Evolutionary conservation across 2,797 vertebrate species (phyloP), one percentile per base, ranked within the genome.

Genomic region (Heterohyrax brucei): DNA sequence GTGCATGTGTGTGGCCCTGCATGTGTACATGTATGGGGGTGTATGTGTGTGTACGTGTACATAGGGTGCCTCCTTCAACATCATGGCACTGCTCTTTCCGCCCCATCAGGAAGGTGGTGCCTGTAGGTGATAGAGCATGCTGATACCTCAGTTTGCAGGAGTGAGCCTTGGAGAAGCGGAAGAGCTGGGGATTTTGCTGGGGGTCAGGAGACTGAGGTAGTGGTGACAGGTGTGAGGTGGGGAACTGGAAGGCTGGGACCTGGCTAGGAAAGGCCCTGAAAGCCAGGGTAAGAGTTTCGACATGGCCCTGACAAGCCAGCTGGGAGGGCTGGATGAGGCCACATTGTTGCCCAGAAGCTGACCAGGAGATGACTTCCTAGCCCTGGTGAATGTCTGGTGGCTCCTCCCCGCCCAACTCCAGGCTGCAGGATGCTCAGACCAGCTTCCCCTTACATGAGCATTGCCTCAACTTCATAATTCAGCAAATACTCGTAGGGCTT

Each of bases 161-260:
- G 33, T 12, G 12, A 89, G 48, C 48, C 26, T 73, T 24, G 80
- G 59, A 79, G 61, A 70, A 62, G 16, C 28, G 44, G 13, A 80
- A 48, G 9, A 24, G 0, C 2, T 13, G 30, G 33, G 79, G 22
- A 7, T 50, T 8, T 5, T 28, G 21, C 79, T 18, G 10, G 26
- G 53, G 2, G 0, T 64, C 39, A 39, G 39, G 39, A 3, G 39
- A 39, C 39, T 39, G 44, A 21, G 24, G 13, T 0, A 3, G 33
- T 12, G 68, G 12, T 50, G 26, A 28, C 0, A 3, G 21, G 44
- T 44, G 3, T 0, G 0, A 80, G 0, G 39, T 4, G 13, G 2
- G 30, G 18, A 0, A 0, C 18, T 6, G 14, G 22, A 72, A 44
- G 24, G 18, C 62, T 5, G 73, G n/a, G 62, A 76, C 24, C 33